A percentile compares a stretch with the other conserved stretches of the same genome.
Evolutionary conservation across 2,888 invertebrate genomes (phyloP).

Genomic region (Lithophane ornitopus): DNA sequence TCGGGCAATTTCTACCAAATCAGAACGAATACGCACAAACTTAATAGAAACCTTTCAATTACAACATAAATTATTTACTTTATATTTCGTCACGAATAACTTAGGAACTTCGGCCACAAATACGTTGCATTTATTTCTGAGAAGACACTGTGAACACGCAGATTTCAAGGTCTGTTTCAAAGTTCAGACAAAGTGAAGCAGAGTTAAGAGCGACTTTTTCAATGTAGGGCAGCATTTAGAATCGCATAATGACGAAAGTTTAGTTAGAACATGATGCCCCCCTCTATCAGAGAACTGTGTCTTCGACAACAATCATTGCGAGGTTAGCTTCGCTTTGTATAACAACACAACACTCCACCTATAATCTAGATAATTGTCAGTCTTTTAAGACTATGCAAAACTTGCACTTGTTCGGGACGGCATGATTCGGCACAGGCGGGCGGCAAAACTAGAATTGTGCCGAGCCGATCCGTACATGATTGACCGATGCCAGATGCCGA

Average conservation of each 20-base stretch:
- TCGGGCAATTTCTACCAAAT: not conserved
- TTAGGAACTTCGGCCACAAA: not conserved
- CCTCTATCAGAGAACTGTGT: not conserved
- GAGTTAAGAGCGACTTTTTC: not conserved
- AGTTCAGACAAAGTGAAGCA: slow-evolving; percentile 7
- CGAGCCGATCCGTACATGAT: not conserved
- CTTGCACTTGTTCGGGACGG: not conserved
- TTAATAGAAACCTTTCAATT: not conserved
- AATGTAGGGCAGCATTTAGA: not conserved
- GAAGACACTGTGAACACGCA: not conserved
- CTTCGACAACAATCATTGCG: not conserved
- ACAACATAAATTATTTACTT: not conserved
- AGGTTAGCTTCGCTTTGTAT: not conserved
- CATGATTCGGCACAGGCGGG: too few relatives aligned
- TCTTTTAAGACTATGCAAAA: too few relatives aligned
- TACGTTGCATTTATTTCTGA: not conserved
- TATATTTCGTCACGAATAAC: not conserved
- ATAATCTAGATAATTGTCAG: not conserved
- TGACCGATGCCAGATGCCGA: not conserved
- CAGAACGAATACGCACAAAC: not conserved
- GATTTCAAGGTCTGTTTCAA: slow-evolving; percentile 5
- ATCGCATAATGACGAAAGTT: not conserved
- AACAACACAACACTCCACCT: not conserved
- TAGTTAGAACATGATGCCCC: not conserved
- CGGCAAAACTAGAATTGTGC: too few relatives aligned